Evolutionary conservation across 1,140 invertebrate genomes (phyloP), one percentile per base, ranked within the genome.

Genomic region (Augochlora pura): DNA sequence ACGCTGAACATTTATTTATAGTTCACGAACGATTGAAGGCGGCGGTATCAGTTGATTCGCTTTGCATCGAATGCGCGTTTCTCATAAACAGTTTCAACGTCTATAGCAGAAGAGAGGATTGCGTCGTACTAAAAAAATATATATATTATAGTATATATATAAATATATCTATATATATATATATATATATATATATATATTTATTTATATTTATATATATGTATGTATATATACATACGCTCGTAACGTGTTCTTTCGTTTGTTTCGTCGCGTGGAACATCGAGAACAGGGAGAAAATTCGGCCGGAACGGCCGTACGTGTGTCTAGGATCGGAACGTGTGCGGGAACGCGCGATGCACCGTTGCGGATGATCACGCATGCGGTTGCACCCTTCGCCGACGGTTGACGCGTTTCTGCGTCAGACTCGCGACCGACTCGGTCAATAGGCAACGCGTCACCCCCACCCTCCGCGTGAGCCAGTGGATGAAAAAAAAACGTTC

Each of bases 91-190:
- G 46, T n/a, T 57, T 57, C 60, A 62, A 39, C 46, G 39, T 67
- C 59, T 72, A 66, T 46, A 78, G 69, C 76, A 72, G 59, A 77
- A 70, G 67, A 78, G 76, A 78, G 60, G 54, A 63, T 63, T 72
- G 76, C 69, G 60, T 78, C 60, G 76, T 77, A 78, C 76, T 78
- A 78, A 78, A 78, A 78, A 78, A 78, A 78, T 72, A 78, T 78
- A 72, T 46, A 14, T 46, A 46, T 46, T 46, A 46, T 46, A 14
- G 42, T 46, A 46, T 46, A 46, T 46, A 46, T 46, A 46, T 46
- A 46, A 12, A 46, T 46, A 52, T 70, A 27, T 72, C 18, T 63
- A 78, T 72, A 78, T 78, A 72, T 46, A 14, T 46, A 46, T 46
- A 46, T 46, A 14, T 46, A 46, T 46, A 46, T 46, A 46, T 46